Percentiles rank a stretch among this genome's conserved stretches.
Evolutionary conservation across 2,888 invertebrate genomes (phyloP).

Genomic region (Epinotia bilunana): DNA sequence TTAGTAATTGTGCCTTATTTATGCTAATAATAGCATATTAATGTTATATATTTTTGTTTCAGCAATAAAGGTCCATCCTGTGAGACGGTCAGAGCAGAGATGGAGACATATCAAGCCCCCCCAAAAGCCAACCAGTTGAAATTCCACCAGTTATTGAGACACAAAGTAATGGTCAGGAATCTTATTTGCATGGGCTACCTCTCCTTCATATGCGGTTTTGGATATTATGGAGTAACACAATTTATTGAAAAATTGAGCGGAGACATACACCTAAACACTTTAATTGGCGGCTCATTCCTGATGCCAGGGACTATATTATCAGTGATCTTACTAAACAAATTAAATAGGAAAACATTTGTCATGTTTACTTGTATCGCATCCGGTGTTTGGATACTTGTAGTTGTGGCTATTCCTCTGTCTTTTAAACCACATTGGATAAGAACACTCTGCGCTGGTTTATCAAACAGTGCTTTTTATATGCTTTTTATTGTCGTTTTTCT

Average conservation of each 20-base stretch:
- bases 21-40: neutral
- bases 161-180: neutral
- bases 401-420: slow-evolving; percentile 57
- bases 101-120: neutral
- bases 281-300: slow-evolving; percentile 87
- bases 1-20: too few relatives aligned
- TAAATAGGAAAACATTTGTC: slow-evolving; percentile 86
- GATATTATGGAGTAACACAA: neutral
- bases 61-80: neutral
- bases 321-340: slow-evolving; percentile 83
- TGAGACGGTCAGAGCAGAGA: neutral
- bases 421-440: slow-evolving; percentile 68
- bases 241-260: slow-evolving; percentile 76
- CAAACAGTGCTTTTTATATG: slow-evolving; percentile 90
- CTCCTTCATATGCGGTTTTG: neutral
- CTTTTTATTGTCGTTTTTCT: slow-evolving; percentile 93
- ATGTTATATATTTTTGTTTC: neutral
- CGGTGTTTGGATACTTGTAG: slow-evolving; percentile 65
- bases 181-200: slow-evolving; percentile 1
- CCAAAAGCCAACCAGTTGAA: neutral
- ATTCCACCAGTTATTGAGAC: neutral
- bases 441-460: slow-evolving; percentile 86
- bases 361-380: slow-evolving; percentile 80
- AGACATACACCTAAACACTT: slow-evolving; percentile 91
- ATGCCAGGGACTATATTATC: slow-evolving; percentile 86